Conservation (phyloP, 2,888 invertebrate species). For the Eucera pruinosa region DNA sequence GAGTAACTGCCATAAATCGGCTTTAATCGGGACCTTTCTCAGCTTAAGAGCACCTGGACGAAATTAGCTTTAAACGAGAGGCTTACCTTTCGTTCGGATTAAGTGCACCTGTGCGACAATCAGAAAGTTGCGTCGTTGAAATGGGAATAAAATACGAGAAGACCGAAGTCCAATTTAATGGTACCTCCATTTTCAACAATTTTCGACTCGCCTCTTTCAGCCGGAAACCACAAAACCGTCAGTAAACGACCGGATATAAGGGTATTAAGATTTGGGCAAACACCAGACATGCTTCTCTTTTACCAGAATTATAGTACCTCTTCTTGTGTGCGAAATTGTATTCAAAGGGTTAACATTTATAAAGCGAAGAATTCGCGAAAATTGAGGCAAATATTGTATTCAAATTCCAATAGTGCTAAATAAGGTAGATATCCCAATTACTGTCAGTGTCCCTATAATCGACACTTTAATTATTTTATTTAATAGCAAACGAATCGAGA, state of each 20-base stretch:
- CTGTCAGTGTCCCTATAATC: no score
- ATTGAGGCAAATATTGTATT: no score
- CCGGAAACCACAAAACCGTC: not conserved
- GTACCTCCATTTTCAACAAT: constrained; percentile 13
- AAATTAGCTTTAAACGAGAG: constrained; percentile 13
- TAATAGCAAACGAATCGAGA: no score
- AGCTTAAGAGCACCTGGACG: constrained; percentile 21
- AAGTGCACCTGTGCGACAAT: constrained; percentile 25
- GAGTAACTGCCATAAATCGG: not conserved
- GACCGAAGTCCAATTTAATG: constrained; percentile 3
- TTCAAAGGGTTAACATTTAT: not conserved
- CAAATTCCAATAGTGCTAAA: no score
- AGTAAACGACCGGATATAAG: not conserved
- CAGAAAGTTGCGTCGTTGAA: constrained; percentile 13
- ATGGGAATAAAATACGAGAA: constrained; percentile 19
- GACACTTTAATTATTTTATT: no score
- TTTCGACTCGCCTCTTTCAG: not conserved
- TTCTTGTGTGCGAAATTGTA: not conserved
- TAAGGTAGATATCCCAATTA: no score
- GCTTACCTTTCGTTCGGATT: constrained; percentile 22
- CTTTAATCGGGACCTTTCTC: constrained; percentile 13
- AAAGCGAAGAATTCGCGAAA: not conserved
- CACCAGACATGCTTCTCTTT: not conserved
- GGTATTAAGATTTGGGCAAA: constrained; percentile 10
- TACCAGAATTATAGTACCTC: not conserved